phyloP scores from a whole-genome alignment of 2,888 invertebrate genomes.

The Cynaeus angustus region DNA sequence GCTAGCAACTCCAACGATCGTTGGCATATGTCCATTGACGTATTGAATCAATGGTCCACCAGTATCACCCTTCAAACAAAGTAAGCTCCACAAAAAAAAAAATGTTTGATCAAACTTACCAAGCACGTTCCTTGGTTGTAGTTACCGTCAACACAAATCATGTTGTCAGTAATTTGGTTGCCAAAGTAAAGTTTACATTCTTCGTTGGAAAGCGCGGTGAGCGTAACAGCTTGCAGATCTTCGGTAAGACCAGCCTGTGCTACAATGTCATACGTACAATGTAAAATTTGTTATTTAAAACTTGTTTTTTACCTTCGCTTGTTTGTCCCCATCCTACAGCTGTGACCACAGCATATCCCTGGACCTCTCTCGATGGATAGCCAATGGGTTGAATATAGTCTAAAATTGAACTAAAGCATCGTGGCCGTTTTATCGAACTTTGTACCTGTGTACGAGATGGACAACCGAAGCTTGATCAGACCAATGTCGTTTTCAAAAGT shows the following conservation, averaged over 20 bases:
- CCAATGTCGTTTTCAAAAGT: constrained; percentile 22
- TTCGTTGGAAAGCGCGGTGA: constrained; percentile 8
- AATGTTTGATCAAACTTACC: constrained; percentile 1
- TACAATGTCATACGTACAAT: neutral
- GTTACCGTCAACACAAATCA: constrained; percentile 25
- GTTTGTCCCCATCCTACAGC: constrained; percentile 35
- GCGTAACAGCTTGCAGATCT: neutral
- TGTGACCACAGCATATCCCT: constrained; percentile 9
- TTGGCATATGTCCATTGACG: neutral
- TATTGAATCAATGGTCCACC: constrained; percentile 16
- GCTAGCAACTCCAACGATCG: constrained; percentile 9
- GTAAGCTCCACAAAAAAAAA: neutral
- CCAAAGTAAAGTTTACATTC: constrained; percentile 15
- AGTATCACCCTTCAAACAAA: constrained; percentile 27
- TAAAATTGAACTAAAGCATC: constrained; percentile 4
- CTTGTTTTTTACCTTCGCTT: constrained; percentile 12
- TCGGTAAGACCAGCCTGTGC: neutral
- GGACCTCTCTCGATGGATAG: neutral
- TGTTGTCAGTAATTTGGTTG: constrained; percentile 12
- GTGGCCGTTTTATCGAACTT: neutral
- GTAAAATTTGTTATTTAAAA: neutral
- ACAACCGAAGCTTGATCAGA: constrained; percentile 17
- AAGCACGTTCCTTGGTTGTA: constrained; percentile 25
- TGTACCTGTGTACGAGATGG: constrained; percentile 10
- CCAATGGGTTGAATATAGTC: constrained; percentile 30